A percentile compares a stretch with the other conserved stretches of the same genome.
These are phyloP conservation scores for Prionace glauca DNA, from an alignment of 2,797 vertebrate genomes.

Conservation along the genomic window DNA sequence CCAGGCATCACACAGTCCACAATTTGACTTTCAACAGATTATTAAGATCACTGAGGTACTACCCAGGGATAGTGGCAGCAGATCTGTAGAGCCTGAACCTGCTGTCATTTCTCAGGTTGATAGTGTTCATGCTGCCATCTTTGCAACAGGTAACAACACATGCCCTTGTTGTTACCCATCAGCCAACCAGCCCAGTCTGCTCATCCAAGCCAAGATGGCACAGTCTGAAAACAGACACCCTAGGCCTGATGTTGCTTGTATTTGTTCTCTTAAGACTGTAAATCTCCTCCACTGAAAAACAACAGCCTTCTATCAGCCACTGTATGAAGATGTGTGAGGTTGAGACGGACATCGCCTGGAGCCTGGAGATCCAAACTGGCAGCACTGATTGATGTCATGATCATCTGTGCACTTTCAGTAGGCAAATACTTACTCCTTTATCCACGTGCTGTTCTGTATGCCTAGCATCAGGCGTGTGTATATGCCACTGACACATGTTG, in stretches of 20 bases:
- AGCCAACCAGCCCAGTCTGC: not conserved
- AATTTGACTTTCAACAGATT: not conserved
- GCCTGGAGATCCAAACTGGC: no score
- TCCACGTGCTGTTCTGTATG: no score
- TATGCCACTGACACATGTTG: no score
- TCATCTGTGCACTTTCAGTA: no score
- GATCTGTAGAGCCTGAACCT: not conserved
- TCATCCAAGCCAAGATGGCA: not conserved
- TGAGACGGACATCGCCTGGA: no score
- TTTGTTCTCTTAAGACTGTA: not conserved
- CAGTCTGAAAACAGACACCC: not conserved
- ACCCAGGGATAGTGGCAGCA: no score
- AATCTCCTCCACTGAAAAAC: no score
- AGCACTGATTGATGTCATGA: no score
- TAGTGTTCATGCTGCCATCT: not conserved
- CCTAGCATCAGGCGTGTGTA: no score
- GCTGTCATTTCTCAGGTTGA: not conserved
- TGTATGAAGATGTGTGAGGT: no score
- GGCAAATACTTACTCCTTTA: no score
- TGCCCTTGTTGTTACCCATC: not conserved
- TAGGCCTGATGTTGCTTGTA: not conserved
- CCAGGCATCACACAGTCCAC: not conserved
- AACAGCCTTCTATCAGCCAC: no score
- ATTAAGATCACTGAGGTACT: not conserved
- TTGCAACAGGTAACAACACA: not conserved